Percentiles rank a stretch among this genome's conserved stretches.
These are phyloP conservation scores for Amorpha juglandis DNA, from an alignment of 2,888 invertebrate species.

Conservation along the genomic window DNA sequence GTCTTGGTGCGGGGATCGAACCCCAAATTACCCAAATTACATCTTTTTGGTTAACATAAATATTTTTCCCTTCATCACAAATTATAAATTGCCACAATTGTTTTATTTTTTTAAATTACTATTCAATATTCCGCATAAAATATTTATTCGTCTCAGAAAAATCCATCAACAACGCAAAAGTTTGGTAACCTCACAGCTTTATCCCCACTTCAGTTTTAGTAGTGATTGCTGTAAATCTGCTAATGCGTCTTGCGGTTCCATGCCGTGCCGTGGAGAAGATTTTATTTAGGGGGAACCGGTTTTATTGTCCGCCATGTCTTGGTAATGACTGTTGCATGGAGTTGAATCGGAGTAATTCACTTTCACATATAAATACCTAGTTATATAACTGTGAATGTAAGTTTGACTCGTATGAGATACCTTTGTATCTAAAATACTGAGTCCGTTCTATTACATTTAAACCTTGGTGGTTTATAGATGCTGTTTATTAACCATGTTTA, in stretches of 20 bases:
- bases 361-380: neutral
- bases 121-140: too few relatives aligned
- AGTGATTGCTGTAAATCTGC: constrained; percentile 69
- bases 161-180: neutral
- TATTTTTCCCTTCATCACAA: too few relatives aligned
- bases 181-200: constrained; percentile 42
- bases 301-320: constrained; percentile 8
- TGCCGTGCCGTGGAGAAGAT: constrained; percentile 35
- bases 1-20: too few relatives aligned
- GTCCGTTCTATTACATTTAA: too few relatives aligned
- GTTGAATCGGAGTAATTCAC: neutral
- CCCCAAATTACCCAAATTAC: too few relatives aligned
- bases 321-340: constrained; percentile 5
- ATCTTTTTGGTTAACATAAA: too few relatives aligned
- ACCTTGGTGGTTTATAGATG: too few relatives aligned
- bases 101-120: too few relatives aligned
- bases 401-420: too few relatives aligned
- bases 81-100: too few relatives aligned
- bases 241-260: constrained; percentile 61
- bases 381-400: neutral
- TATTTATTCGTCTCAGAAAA: neutral
- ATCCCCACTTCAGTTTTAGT: constrained; percentile 72
- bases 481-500: too few relatives aligned
- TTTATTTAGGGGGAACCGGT: neutral
- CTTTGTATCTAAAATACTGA: too few relatives aligned